A percentile compares a stretch with the other conserved stretches of the same genome.
These are phyloP conservation scores for Periparus ater DNA, from an alignment of 2,797 vertebrate species.

Conservation along the genomic window DNA sequence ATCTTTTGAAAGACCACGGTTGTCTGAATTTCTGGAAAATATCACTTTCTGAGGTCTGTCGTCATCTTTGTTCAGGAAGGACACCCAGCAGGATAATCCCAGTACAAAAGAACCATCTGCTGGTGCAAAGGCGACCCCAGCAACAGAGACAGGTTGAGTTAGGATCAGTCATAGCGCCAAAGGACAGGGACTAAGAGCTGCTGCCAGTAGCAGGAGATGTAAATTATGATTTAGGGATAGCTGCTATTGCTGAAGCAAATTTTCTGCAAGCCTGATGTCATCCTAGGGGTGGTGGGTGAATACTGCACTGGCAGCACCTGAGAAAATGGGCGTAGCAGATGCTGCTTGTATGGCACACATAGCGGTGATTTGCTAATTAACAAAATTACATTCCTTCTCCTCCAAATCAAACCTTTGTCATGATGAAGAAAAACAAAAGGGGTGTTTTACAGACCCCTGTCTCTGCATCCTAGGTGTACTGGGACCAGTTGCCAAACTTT, in stretches of 20 bases:
- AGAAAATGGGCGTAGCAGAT: background rate
- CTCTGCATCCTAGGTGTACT: background rate
- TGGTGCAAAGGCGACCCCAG: background rate
- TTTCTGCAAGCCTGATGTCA: background rate
- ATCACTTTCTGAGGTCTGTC: background rate
- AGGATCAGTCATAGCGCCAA: background rate
- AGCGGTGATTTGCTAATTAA: background rate
- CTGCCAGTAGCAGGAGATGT: accelerated
- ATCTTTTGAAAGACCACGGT: background rate
- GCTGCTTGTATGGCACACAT: background rate
- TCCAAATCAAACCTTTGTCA: background rate
- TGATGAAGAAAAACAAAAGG: background rate
- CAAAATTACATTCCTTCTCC: background rate
- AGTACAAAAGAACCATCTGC: background rate
- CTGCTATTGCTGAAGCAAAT: background rate
- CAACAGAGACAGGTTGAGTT: background rate
- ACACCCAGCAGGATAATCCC: background rate
- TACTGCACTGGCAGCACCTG: background rate
- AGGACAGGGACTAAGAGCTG: background rate
- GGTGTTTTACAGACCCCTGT: background rate
- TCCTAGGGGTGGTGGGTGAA: background rate
- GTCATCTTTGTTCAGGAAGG: background rate
- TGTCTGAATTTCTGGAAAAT: background rate
- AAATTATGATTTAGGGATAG: background rate
- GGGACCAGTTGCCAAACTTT: background rate